A percentile compares a stretch with the other conserved stretches of the same genome.
phyloP scores from a whole-genome alignment of 1,140 invertebrate genomes.

The Drosophila aff. region DNA sequence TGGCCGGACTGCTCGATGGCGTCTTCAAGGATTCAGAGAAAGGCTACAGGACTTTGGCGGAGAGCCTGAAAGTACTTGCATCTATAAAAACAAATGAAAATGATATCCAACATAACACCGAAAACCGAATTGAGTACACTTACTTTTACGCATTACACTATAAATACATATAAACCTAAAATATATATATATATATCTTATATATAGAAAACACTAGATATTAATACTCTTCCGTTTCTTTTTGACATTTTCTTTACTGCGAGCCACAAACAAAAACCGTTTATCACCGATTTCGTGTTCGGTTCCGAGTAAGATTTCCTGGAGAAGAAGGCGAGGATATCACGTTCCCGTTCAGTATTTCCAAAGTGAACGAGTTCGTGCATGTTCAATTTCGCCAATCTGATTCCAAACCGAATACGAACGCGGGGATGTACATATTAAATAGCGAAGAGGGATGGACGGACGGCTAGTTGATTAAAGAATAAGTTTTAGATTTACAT shows the following conservation, averaged over 20 bases:
- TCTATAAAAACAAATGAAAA: constrained; percentile 21
- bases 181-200: constrained; percentile 27
- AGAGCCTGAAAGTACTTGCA: neutral
- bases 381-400: neutral
- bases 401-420: neutral
- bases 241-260: constrained; percentile 43
- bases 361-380: neutral
- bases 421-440: constrained; percentile 18
- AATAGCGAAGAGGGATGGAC: constrained; percentile 19
- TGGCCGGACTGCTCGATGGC: constrained; percentile 1
- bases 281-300: constrained; percentile 13
- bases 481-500: constrained; percentile 76
- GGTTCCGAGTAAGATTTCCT: neutral
- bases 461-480: constrained; percentile 57
- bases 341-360: neutral
- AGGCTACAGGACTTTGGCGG: neutral
- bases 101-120: constrained; percentile 51
- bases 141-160: constrained; percentile 46
- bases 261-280: constrained; percentile 26
- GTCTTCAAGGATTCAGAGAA: neutral
- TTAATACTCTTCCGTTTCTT: constrained; percentile 44
- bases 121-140: constrained; percentile 71
- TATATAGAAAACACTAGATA: constrained; percentile 46
- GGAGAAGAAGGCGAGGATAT: neutral
- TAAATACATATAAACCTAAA: constrained; percentile 43